phyloP scores from a whole-genome alignment of 2,113 vertebrate genomes.

The Ceyx margarethae region DNA sequence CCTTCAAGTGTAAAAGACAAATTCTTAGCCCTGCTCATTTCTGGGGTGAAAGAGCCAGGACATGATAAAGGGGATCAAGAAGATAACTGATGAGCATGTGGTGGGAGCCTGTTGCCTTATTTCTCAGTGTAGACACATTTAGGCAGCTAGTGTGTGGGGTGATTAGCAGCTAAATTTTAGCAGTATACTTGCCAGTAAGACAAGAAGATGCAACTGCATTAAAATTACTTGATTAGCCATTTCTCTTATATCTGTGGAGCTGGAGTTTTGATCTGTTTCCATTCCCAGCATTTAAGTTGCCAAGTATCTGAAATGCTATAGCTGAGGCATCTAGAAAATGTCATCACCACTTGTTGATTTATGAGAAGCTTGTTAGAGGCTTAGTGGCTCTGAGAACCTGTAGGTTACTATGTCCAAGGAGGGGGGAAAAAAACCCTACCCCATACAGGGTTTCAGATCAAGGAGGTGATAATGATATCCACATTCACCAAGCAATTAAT shows the following conservation, averaged over 20 bases:
- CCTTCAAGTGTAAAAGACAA: neutral
- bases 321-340: neutral
- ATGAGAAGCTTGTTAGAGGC: neutral
- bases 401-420: neutral
- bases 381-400: slow-evolving; percentile 15
- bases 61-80: neutral
- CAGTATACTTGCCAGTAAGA: neutral
- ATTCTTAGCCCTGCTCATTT: neutral
- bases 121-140: neutral
- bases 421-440: neutral
- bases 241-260: neutral
- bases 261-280: neutral
- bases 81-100: neutral
- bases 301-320: slow-evolving; percentile 18
- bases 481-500: neutral
- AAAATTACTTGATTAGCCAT: neutral
- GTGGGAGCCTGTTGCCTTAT: neutral
- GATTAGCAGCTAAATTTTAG: neutral
- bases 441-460: neutral
- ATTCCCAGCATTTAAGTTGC: neutral
- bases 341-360: neutral
- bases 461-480: neutral
- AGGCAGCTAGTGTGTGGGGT: neutral
- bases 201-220: neutral
- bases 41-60: neutral